Conservation (phyloP, 2,888 invertebrate genomes). For the Cybosia mesomella region DNA sequence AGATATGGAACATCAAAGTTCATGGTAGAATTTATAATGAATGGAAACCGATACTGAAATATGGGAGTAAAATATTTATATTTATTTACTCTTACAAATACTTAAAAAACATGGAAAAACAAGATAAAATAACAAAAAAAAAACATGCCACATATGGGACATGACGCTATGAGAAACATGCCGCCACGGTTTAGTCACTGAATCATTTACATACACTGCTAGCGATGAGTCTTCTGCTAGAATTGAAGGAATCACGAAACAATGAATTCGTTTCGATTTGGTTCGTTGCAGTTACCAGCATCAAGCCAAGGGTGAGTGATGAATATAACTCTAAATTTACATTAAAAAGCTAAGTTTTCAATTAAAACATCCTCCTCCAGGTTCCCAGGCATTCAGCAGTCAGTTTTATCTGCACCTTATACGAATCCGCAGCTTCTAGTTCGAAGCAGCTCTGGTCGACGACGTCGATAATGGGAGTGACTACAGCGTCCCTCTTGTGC, state of each 20-base stretch:
- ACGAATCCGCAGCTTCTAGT: constrained; percentile 64
- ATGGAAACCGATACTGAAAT: no score
- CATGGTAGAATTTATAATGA: no score
- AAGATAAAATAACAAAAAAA: no score
- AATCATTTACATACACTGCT: no score
- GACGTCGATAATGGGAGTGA: constrained; percentile 98
- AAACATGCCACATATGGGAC: no score
- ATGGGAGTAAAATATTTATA: no score
- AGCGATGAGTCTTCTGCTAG: not conserved
- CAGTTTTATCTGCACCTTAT: constrained; percentile 62
- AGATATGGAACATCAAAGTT: no score
- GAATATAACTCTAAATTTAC: not conserved
- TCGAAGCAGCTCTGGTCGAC: constrained; percentile 93
- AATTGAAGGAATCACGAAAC: not conserved
- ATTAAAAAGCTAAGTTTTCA: not conserved
- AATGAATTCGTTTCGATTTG: no score
- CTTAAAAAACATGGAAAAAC: no score
- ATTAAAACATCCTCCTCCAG: not conserved
- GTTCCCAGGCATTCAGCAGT: not conserved
- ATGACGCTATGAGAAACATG: no score
- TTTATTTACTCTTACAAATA: no score
- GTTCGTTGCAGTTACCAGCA: not conserved
- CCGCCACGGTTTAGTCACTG: no score
- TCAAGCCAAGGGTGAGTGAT: not conserved
- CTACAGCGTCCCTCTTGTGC: constrained; percentile 91